Conservation (phyloP, 2,797 vertebrate genomes). For the Platyrinchus mystaceus region DNA sequence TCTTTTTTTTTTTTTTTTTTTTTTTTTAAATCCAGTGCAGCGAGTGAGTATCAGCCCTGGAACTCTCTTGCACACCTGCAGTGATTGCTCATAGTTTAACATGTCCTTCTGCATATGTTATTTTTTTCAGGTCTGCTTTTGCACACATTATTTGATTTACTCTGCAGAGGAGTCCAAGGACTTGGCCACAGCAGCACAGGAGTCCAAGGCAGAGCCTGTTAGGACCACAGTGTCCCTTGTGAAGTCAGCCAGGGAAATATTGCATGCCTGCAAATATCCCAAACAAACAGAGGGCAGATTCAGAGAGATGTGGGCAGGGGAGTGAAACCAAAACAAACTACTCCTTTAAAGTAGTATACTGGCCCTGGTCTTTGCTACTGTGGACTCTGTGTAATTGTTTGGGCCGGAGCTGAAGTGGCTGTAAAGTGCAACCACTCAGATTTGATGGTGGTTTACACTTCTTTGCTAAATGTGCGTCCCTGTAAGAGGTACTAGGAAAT, state of each 20-base stretch:
- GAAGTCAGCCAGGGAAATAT: not conserved
- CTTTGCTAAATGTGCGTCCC: not conserved
- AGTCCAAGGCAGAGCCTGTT: not conserved
- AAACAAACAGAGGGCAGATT: slow-evolving; percentile 1
- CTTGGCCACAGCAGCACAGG: not conserved
- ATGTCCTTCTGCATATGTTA: not conserved
- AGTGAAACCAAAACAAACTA: slow-evolving; percentile 33
- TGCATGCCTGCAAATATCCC: not conserved
- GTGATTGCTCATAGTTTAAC: slow-evolving; percentile 10
- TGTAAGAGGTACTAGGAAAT: not conserved
- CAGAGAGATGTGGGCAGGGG: not conserved
- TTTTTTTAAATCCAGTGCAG: not conserved
- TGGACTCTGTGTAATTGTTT: not conserved
- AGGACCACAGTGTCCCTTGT: not conserved
- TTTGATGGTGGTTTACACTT: slow-evolving; percentile 10
- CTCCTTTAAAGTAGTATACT: not conserved
- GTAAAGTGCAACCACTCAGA: slow-evolving; percentile 34
- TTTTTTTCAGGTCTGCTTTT: slow-evolving; percentile 28
- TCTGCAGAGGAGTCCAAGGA: not conserved
- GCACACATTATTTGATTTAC: not conserved
- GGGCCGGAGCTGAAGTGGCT: slow-evolving; percentile 35
- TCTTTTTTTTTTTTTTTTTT: not conserved
- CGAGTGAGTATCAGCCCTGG: not conserved
- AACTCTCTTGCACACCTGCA: slow-evolving; percentile 41
- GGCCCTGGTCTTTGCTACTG: not conserved